Evolutionary conservation across 2,888 invertebrate species (phyloP).

Genomic region (Drosophila putrida): DNA sequence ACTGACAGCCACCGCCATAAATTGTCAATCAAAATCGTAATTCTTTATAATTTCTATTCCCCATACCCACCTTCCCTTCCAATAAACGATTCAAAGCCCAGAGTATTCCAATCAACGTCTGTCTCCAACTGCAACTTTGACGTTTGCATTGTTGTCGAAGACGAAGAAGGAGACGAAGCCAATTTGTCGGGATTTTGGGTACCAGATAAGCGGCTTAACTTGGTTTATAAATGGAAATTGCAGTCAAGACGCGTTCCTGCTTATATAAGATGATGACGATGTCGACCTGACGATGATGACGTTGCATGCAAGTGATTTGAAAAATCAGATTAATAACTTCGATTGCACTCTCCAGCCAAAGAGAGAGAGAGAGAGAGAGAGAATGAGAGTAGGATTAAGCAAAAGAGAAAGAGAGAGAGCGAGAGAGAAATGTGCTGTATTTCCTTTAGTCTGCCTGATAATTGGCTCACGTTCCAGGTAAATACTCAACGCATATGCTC

Average conservation of each 20-base stretch:
- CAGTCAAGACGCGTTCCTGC: slow-evolving; percentile 72
- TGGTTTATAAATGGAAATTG: slow-evolving; percentile 79
- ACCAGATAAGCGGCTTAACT: slow-evolving; percentile 76
- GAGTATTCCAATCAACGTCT: slow-evolving; percentile 67
- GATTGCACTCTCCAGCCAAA: slow-evolving; percentile 54
- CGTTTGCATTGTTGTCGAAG: slow-evolving; percentile 64
- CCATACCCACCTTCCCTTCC: neutral
- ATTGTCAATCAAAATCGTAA: slow-evolving; percentile 60
- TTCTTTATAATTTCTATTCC: slow-evolving; percentile 52
- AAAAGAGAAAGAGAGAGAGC: slow-evolving; percentile 6
- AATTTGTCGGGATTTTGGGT: slow-evolving; percentile 74
- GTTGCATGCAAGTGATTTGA: slow-evolving; percentile 72
- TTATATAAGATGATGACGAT: slow-evolving; percentile 64
- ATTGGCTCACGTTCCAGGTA: slow-evolving; percentile 82
- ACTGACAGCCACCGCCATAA: slow-evolving; percentile 58
- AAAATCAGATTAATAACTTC: slow-evolving; percentile 79
- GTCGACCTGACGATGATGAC: slow-evolving; percentile 67
- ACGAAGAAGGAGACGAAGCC: slow-evolving; percentile 34
- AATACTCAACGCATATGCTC: slow-evolving; percentile 71
- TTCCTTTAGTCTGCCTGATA: slow-evolving; percentile 52
- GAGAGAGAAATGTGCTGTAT: slow-evolving; percentile 14
- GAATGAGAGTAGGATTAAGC: neutral
- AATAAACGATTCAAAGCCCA: slow-evolving; percentile 33
- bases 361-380: slow-evolving; percentile 5
- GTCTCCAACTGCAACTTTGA: slow-evolving; percentile 59